phyloP scores from a whole-genome alignment of 2,888 invertebrate species.

The Lamproptera curius region DNA sequence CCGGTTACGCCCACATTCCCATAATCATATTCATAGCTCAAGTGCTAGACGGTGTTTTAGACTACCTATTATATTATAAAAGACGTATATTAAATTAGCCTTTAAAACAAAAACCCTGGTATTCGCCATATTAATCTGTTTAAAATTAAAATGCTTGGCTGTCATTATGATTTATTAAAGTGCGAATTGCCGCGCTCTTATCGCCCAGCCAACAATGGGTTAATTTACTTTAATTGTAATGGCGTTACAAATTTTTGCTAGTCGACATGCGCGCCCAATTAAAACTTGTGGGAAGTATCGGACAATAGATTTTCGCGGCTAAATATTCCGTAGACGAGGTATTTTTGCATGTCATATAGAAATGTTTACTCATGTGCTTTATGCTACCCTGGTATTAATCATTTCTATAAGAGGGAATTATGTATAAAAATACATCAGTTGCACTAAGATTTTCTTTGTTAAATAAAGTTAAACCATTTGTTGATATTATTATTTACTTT shows the following conservation, averaged over 20 bases:
- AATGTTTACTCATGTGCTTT: not conserved
- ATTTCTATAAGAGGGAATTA: no score
- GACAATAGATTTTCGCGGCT: not conserved
- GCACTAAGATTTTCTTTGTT: not conserved
- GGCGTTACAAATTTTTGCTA: constrained; percentile 1
- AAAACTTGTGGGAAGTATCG: constrained; percentile 2
- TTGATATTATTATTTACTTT: not conserved
- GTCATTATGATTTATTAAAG: not conserved
- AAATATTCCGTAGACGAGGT: not conserved
- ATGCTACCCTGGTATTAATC: no score
- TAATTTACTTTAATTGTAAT: constrained; percentile 11
- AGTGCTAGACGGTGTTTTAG: no score
- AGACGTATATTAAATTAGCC: no score
- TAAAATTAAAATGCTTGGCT: not conserved
- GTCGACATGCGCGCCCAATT: constrained; percentile 3
- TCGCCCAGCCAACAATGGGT: constrained; percentile 5
- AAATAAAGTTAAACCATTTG: not conserved
- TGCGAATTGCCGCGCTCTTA: not conserved
- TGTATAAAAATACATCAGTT: no score
- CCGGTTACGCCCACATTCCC: no score
- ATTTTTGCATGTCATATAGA: not conserved
- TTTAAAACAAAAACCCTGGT: not conserved
- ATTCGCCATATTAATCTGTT: not conserved
- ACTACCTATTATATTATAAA: no score
- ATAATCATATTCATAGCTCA: no score